A percentile compares a stretch with the other conserved stretches of the same genome.
Conservation (phyloP, 2,797 vertebrate genomes). For the Eupleurogrammus muticus region DNA sequence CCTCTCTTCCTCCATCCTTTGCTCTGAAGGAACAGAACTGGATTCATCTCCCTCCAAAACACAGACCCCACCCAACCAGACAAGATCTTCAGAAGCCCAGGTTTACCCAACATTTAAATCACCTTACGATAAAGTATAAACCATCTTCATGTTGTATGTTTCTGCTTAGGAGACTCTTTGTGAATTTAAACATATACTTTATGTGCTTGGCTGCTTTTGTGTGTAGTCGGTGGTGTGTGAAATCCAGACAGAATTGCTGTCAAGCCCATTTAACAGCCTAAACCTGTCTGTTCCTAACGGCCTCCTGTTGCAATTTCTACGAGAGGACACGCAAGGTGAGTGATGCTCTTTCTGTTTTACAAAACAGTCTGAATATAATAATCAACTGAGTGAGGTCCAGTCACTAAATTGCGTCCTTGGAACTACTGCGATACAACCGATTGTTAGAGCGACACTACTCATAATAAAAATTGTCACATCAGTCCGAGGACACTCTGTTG, state of each 20-base stretch:
- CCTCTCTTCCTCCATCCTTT: constrained; percentile 24
- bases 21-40: constrained; percentile 10
- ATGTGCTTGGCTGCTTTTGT: constrained; percentile 14
- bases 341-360: neutral
- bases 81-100: constrained; percentile 33
- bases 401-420: neutral
- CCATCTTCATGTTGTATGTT: neutral
- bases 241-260: constrained; percentile 23
- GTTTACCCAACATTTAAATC: constrained; percentile 20
- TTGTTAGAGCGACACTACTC: neutral
- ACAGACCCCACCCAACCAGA: constrained; percentile 16
- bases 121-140: neutral
- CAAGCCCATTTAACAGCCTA: constrained; percentile 79
- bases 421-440: neutral
- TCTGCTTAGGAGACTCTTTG: neutral
- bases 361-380: neutral
- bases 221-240: constrained; percentile 38
- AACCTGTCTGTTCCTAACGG: constrained; percentile 89
- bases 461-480: neutral
- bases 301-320: constrained; percentile 85
- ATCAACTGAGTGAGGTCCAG: neutral
- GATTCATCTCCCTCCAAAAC: neutral
- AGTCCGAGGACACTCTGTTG: neutral
- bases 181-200: neutral
- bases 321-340: constrained; percentile 81